Percentiles rank a stretch among this genome's conserved stretches.
Evolutionary conservation across 2,888 invertebrate species (phyloP).

Genomic region (Epsilonema sp.): DNA sequence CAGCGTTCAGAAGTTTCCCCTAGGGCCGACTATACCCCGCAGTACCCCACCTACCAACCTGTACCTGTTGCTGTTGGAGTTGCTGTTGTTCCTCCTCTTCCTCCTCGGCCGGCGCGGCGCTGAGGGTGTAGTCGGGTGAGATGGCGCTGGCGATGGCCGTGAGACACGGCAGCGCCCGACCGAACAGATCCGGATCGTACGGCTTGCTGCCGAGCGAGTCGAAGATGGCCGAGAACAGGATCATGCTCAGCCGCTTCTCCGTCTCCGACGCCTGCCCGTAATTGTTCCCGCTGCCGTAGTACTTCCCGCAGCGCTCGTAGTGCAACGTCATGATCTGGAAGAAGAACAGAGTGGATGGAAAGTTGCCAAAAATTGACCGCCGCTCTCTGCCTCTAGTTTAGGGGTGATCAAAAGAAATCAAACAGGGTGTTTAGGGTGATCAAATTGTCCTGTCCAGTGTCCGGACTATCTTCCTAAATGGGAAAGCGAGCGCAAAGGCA

Average conservation of each 20-base stretch:
- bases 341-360: constrained; percentile 7
- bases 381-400: too few species aligned
- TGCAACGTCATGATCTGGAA: constrained; percentile 70
- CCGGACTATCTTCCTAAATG: too few species aligned
- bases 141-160: constrained; percentile 82
- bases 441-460: too few species aligned
- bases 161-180: constrained; percentile 88
- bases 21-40: too few species aligned
- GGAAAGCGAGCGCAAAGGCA: too few species aligned
- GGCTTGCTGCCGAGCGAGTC: constrained; percentile 94
- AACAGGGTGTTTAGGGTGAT: background rate
- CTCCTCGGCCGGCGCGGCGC: background rate
- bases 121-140: constrained; percentile 85
- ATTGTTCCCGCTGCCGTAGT: constrained; percentile 45
- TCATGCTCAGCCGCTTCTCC: constrained; percentile 94
- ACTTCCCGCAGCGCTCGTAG: constrained; percentile 96
- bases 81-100: too few species aligned
- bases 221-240: constrained; percentile 95
- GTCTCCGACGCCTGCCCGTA: constrained; percentile 60
- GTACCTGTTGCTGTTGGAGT: too few species aligned
- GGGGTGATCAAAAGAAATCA: background rate
- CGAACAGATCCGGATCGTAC: constrained; percentile 95
- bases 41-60: too few species aligned
- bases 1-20: too few species aligned
- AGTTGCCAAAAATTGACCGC: background rate